Evolutionary conservation across 2,797 vertebrate genomes (phyloP).

Genomic region (Thaleichthys pacificus): DNA sequence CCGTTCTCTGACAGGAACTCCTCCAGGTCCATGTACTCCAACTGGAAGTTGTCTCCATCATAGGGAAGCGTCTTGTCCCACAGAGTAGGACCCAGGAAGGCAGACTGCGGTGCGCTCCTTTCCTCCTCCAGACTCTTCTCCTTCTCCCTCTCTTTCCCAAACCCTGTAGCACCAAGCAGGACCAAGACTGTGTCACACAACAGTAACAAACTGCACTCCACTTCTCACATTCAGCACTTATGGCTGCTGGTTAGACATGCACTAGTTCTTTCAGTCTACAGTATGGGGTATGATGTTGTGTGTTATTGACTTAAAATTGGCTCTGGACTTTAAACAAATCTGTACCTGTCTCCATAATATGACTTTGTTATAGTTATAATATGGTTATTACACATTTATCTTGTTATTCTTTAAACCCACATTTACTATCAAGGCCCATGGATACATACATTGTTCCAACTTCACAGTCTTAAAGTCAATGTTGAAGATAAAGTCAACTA

Average conservation of each 20-base stretch:
- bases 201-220: background rate
- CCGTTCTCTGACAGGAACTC: constrained; percentile 91
- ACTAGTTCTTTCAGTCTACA: background rate
- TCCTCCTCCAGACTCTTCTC: constrained; percentile 88
- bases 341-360: background rate
- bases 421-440: background rate
- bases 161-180: constrained; percentile 65
- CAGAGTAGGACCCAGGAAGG: constrained; percentile 89
- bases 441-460: background rate
- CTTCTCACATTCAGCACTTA: no score
- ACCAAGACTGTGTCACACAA: background rate
- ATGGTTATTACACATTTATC: background rate
- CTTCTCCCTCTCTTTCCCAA: constrained; percentile 84
- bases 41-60: constrained; percentile 87
- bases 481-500: background rate
- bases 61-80: constrained; percentile 93
- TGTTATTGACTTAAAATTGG: background rate
- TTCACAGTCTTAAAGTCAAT: background rate
- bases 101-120: constrained; percentile 80
- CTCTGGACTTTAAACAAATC: background rate
- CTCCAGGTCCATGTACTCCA: constrained; percentile 94
- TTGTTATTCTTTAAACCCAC: background rate
- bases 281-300: background rate
- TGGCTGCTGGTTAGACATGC: no score
- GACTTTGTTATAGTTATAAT: background rate